These are phyloP conservation scores for Drosophila cardini DNA, from an alignment of 1,140 invertebrate species.

Conservation along the genomic window DNA sequence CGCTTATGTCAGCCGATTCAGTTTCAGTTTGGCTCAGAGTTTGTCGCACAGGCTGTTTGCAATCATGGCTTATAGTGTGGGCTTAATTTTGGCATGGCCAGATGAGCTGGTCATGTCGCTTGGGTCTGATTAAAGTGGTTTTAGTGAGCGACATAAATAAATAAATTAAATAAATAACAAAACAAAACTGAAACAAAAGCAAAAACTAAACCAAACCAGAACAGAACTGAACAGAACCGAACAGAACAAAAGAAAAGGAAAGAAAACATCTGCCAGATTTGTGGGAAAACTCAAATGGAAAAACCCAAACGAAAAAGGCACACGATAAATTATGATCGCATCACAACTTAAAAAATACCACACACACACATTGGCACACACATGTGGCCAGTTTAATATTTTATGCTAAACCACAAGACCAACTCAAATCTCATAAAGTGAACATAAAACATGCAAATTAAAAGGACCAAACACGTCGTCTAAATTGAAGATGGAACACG, in stretches of 20 bases:
- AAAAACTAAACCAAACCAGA: conserved; percentile 9
- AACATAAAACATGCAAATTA: conserved; percentile 83
- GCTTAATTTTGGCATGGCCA: conserved; percentile 60
- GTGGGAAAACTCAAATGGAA: conserved; percentile 72
- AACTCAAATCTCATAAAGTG: conserved; percentile 81
- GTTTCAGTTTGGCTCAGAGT: background rate
- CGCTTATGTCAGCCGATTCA: conserved; percentile 8
- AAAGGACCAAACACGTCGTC: conserved; percentile 79
- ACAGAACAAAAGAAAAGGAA: conserved; percentile 16
- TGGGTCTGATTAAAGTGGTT: conserved; percentile 75
- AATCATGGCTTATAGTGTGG: conserved; percentile 40
- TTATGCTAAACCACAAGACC: conserved; percentile 77
- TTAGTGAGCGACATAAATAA: conserved; percentile 72
- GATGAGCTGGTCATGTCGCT: conserved; percentile 53
- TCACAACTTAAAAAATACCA: conserved; percentile 60
- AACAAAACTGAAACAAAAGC: conserved; percentile 15
- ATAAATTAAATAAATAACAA: conserved; percentile 67
- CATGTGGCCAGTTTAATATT: conserved; percentile 79
- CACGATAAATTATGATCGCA: conserved; percentile 78
- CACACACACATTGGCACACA: conserved; percentile 16
- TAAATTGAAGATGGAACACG: conserved; percentile 43
- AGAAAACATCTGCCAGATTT: conserved; percentile 55
- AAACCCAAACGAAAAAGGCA: conserved; percentile 48
- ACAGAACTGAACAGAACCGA: conserved; percentile 13
- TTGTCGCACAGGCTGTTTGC: conserved; percentile 10